Conservation (phyloP, 1,140 invertebrate species). For the Hyles vespertilio region DNA sequence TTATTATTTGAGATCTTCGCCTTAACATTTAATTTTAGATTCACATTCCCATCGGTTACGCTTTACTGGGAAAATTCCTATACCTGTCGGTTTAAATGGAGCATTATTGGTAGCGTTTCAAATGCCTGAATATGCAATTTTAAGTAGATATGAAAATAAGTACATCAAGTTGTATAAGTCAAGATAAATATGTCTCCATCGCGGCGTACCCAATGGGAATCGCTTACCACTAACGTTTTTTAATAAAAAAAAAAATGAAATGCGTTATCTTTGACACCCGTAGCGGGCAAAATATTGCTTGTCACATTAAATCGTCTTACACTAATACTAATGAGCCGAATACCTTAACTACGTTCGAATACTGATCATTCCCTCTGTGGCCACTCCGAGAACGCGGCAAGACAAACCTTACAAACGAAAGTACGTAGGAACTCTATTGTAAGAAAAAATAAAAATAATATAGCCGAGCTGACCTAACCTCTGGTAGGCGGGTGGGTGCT, state of each 20-base stretch:
- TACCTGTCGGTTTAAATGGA: too few species aligned
- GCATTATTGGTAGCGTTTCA: too few species aligned
- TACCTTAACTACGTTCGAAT: constrained; percentile 35
- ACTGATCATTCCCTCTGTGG: constrained; percentile 31
- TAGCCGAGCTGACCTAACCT: constrained; percentile 24
- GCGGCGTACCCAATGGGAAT: constrained; percentile 13
- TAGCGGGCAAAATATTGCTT: constrained; percentile 40
- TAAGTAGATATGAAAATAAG: too few species aligned
- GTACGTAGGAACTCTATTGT: constrained; percentile 53
- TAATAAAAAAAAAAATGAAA: constrained; percentile 33
- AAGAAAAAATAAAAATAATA: constrained; percentile 35
- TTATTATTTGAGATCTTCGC: constrained; percentile 66
- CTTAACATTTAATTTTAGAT: constrained; percentile 33
- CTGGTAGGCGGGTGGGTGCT: constrained; percentile 31
- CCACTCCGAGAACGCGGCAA: constrained; percentile 32
- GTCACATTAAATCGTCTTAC: constrained; percentile 31
- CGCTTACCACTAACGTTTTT: constrained; percentile 15
- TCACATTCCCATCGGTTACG: constrained; percentile 7
- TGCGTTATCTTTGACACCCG: constrained; percentile 44
- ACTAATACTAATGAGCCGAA: constrained; percentile 40
- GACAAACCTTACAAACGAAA: constrained; percentile 37
- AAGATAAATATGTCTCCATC: not conserved
- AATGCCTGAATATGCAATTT: too few species aligned
- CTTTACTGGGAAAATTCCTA: not conserved
- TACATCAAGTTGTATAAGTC: too few species aligned